phyloP scores from a whole-genome alignment of 2,797 vertebrate species.

The Diceros bicornis region DNA sequence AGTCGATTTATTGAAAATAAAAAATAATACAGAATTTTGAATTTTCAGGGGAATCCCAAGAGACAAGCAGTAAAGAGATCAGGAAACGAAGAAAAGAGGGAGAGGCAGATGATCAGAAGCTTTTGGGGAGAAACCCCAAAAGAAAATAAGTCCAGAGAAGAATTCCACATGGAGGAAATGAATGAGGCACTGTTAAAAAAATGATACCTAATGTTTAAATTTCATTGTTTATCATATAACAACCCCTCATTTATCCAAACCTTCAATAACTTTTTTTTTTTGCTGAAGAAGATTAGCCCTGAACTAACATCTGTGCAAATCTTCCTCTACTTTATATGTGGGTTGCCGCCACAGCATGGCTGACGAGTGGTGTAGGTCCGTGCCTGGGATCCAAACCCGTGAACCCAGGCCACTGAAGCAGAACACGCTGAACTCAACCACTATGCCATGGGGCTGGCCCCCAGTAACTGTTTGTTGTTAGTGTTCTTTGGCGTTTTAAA shows the following conservation, averaged over 20 bases:
- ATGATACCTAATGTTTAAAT: neutral
- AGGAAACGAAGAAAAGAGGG: neutral
- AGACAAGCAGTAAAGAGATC: neutral
- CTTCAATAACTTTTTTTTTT: neutral
- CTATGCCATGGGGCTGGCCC: too few species aligned
- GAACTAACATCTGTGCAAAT: too few species aligned
- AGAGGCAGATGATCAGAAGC: neutral
- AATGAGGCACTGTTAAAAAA: neutral
- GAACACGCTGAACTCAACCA: too few species aligned
- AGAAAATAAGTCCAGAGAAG: neutral
- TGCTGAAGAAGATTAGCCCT: too few species aligned
- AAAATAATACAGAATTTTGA: slow-evolving; percentile 14
- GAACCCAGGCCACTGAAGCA: too few species aligned
- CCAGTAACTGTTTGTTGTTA: neutral
- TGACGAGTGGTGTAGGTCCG: too few species aligned
- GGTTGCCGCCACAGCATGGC: too few species aligned
- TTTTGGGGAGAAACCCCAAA: neutral
- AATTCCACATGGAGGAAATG: neutral
- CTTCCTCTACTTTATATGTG: too few species aligned
- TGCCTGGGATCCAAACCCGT: too few species aligned
- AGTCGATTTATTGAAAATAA: slow-evolving; percentile 3
- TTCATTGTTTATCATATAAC: neutral
- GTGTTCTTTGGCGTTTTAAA: neutral
- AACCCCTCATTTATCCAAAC: neutral
- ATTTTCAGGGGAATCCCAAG: neutral